Conservation (phyloP, 92 coral and sea anemone genomes). For the Ricordea florida region DNA sequence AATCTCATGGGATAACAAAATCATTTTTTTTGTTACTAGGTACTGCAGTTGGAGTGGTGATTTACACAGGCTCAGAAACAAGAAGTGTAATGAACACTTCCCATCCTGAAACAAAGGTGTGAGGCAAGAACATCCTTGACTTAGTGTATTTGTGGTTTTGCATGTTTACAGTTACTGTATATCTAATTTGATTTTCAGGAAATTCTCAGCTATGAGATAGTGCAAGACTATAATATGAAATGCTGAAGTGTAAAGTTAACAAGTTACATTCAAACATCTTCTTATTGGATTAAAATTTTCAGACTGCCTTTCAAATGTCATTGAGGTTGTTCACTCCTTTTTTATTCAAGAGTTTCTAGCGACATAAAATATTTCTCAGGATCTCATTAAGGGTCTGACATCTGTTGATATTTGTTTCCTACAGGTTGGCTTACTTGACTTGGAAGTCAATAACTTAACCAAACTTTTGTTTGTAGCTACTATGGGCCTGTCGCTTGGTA, state of each 20-base stretch:
- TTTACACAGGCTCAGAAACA: constrained; percentile 94
- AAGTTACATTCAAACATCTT: too few relatives aligned
- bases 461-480: constrained; percentile 93
- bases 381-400: neutral
- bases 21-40: constrained; percentile 36
- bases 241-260: too few relatives aligned
- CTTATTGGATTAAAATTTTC: too few relatives aligned
- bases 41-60: constrained; percentile 92
- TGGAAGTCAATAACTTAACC: constrained; percentile 91
- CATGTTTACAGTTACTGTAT: too few relatives aligned
- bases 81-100: constrained; percentile 99
- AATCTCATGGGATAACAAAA: neutral
- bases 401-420: neutral
- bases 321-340: too few relatives aligned
- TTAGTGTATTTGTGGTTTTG: neutral
- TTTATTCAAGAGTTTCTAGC: too few relatives aligned
- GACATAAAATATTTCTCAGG: too few relatives aligned
- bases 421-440: constrained; percentile 94
- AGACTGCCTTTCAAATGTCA: too few relatives aligned
- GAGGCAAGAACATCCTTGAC: neutral
- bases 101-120: constrained; percentile 86
- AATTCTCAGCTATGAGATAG: too few relatives aligned
- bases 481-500: constrained; percentile 70
- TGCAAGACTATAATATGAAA: too few relatives aligned
- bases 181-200: too few relatives aligned